phyloP scores from a whole-genome alignment of 2,113 vertebrate genomes.

The Hystrix cristata region DNA sequence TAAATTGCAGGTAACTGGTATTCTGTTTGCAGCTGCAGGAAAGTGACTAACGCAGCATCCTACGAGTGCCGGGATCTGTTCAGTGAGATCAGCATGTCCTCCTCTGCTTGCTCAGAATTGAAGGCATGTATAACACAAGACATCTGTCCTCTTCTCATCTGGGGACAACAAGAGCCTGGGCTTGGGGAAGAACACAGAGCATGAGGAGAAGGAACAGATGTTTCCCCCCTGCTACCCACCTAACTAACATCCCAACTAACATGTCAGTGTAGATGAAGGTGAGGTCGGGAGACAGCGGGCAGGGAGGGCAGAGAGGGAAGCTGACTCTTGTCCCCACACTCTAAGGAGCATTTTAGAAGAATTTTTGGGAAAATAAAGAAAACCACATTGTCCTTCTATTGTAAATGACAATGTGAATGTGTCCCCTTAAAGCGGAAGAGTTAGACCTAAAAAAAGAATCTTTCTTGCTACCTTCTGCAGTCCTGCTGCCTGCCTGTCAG shows the following conservation, averaged over 20 bases:
- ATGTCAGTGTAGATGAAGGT: neutral
- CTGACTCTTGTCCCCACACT: neutral
- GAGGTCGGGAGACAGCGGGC: neutral
- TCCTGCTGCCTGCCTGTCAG: neutral
- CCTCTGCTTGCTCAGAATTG: neutral
- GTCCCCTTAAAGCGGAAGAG: neutral
- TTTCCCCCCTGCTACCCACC: neutral
- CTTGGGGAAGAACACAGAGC: neutral
- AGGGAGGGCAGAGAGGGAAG: too few relatives aligned
- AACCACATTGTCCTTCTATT: neutral
- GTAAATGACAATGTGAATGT: neutral
- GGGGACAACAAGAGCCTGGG: neutral
- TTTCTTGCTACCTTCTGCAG: neutral
- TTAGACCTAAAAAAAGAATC: neutral
- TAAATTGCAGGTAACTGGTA: neutral
- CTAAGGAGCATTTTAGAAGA: neutral
- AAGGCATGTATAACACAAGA: neutral
- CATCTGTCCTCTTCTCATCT: neutral
- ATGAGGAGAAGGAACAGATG: neutral
- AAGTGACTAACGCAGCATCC: neutral
- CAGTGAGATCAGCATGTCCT: neutral
- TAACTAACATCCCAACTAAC: neutral
- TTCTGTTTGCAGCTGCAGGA: neutral
- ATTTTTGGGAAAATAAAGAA: neutral
- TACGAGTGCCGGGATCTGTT: neutral